Evolutionary conservation across 2,797 vertebrate species (phyloP), one percentile per base, ranked within the genome.

Genomic region (Meda fulgida): DNA sequence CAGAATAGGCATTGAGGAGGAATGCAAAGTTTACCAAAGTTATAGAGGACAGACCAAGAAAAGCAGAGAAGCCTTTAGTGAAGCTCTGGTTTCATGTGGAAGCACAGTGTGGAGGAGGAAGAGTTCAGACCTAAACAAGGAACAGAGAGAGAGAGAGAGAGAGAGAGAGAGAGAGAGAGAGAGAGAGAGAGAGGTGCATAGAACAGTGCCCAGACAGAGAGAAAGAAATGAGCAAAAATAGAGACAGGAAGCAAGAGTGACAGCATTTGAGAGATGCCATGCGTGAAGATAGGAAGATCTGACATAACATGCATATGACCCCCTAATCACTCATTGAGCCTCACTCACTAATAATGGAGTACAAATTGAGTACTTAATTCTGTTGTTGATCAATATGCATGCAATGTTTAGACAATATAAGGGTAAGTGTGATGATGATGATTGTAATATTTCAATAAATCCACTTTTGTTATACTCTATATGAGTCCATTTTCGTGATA

Each of bases 11-110:
- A 26, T 55, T 53, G 91, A 96, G 93, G 94, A 95, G 96, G 94
- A 96, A 93, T 83, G 89, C 84, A 89, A 93, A 92, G 96, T 98
- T 99, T 99, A 99, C 98, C 97, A 96, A 97, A 87, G 94, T 97
- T 95, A 97, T 96, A 96, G 98, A 96, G 96, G 97, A 98, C 98
- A 99, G 97, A 97, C 97, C 97, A 93, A 98, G 97, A 97, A 98
- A 99, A 98, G 97, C 96, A 97, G 97, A 96, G 97, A 97, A 96
- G 97, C 96, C 97, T 97, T 95, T 99, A 99, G 95, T 98, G 98
- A 94, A 97, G 97, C 94, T 99, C 98, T 96, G 97, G 96, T 97
- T 98, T 99, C 97, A 97, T 96, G 97, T 96, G 97, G 97, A 97
- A 98, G 96, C 97, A 98, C 97, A 99, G 95, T 95, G 97, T 97